A percentile compares a stretch with the other conserved stretches of the same genome.
Evolutionary conservation across 2,797 vertebrate genomes (phyloP).

Genomic region (Girardinus metallicus): DNA sequence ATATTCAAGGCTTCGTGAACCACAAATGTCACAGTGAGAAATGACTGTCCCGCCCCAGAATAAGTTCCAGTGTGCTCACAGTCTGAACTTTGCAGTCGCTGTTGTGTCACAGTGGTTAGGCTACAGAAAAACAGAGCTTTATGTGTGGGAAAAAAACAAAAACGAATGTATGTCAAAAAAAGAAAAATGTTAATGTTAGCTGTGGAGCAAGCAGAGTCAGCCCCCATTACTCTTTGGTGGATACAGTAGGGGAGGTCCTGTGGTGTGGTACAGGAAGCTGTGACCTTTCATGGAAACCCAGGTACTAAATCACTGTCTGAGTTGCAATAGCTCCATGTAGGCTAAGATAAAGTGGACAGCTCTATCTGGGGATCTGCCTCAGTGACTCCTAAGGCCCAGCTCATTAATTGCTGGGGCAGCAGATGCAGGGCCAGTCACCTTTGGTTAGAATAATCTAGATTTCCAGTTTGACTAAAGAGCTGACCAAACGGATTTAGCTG

Average conservation of each 20-base stretch:
- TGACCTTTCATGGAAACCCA: constrained; percentile 77
- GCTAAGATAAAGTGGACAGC: constrained; percentile 80
- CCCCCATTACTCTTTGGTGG: constrained; percentile 68
- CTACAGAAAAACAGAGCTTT: constrained; percentile 28
- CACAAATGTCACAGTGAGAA: constrained; percentile 6
- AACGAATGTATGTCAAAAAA: constrained; percentile 46
- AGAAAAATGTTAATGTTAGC: constrained; percentile 72
- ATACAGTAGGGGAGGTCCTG: constrained; percentile 72
- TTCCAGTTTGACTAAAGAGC: constrained; percentile 62
- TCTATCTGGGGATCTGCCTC: constrained; percentile 81
- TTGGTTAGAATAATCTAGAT: constrained; percentile 77
- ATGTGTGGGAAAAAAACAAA: constrained; percentile 32
- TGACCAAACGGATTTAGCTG: constrained; percentile 57
- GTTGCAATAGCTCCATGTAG: constrained; percentile 65
- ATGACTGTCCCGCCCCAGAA: background rate
- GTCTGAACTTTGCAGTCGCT: background rate
- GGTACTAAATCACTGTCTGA: constrained; percentile 82
- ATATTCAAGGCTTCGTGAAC: constrained; percentile 8
- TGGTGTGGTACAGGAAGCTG: constrained; percentile 66
- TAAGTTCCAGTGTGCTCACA: background rate
- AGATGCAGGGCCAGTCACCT: constrained; percentile 78
- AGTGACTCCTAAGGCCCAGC: constrained; percentile 74
- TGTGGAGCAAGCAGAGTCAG: constrained; percentile 61
- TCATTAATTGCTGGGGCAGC: constrained; percentile 79
- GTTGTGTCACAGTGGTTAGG: constrained; percentile 1